Evolutionary conservation across 2,888 invertebrate species (phyloP).

Genomic region (Pyralis farinalis): DNA sequence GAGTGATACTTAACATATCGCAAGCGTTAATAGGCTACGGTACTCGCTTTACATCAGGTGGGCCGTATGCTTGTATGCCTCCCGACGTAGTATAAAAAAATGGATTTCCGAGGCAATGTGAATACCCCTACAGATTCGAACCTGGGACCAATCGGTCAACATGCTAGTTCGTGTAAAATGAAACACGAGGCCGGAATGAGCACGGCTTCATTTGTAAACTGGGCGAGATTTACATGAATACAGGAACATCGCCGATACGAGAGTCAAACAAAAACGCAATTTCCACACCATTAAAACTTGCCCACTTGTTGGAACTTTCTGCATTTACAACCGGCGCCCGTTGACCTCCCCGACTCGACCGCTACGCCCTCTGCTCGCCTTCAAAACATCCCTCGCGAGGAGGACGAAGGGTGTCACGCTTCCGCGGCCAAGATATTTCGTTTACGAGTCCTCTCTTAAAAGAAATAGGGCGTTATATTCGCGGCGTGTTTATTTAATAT

Average conservation of each 20-base stretch:
- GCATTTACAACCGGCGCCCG: slow-evolving; percentile 22
- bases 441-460: slow-evolving; percentile 44
- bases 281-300: slow-evolving; percentile 66
- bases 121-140: no score
- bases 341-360: slow-evolving; percentile 19
- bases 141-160: no score
- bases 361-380: slow-evolving; percentile 8
- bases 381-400: background rate
- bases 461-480: slow-evolving; percentile 48
- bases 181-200: no score
- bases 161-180: no score
- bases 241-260: slow-evolving; percentile 46
- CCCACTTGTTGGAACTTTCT: slow-evolving; percentile 47
- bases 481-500: slow-evolving; percentile 39
- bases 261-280: slow-evolving; percentile 62
- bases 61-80: no score
- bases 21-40: no score
- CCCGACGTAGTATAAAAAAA: no score
- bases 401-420: slow-evolving; percentile 22
- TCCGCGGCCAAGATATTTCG: slow-evolving; percentile 34
- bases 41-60: no score
- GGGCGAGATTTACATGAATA: slow-evolving; percentile 38
- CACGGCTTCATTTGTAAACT: slow-evolving; percentile 15
- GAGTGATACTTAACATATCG: no score
- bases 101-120: no score